A percentile compares a stretch with the other conserved stretches of the same genome.
These are phyloP conservation scores for Chascanopsetta lugubris DNA, from an alignment of 2,113 vertebrate genomes.

Conservation along the genomic window DNA sequence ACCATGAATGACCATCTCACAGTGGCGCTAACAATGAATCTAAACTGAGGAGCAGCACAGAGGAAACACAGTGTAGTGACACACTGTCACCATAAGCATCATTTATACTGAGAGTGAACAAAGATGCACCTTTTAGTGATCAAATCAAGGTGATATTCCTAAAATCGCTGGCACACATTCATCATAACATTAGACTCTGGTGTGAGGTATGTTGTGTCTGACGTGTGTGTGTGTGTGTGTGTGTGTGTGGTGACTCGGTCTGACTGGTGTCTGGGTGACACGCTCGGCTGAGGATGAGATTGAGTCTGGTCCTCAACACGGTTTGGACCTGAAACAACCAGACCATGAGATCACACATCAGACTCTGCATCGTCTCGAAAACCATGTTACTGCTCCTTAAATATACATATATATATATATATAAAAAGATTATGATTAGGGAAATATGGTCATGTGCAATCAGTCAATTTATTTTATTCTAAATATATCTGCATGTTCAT, in stretches of 20 bases:
- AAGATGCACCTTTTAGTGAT: too few species aligned
- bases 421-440: background rate
- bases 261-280: slow-evolving; percentile 46
- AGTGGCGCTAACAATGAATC: slow-evolving; percentile 3
- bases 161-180: background rate
- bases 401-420: too few species aligned
- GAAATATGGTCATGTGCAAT: background rate
- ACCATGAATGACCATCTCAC: slow-evolving; percentile 23
- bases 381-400: background rate
- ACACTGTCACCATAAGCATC: background rate
- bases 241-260: slow-evolving; percentile 17
- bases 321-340: slow-evolving; percentile 24
- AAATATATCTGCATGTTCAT: too few species aligned
- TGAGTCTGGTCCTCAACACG: slow-evolving; percentile 18
- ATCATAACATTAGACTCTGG: background rate
- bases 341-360: slow-evolving; percentile 5
- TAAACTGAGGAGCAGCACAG: background rate
- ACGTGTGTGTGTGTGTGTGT: too few species aligned
- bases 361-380: slow-evolving; percentile 1
- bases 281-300: slow-evolving; percentile 47
- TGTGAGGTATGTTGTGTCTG: background rate
- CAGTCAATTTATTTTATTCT: too few species aligned
- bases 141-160: too few species aligned
- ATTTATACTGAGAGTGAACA: too few species aligned
- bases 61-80: background rate